Evolutionary conservation across 2,888 invertebrate genomes (phyloP).

Genomic region (Erynnis tages): DNA sequence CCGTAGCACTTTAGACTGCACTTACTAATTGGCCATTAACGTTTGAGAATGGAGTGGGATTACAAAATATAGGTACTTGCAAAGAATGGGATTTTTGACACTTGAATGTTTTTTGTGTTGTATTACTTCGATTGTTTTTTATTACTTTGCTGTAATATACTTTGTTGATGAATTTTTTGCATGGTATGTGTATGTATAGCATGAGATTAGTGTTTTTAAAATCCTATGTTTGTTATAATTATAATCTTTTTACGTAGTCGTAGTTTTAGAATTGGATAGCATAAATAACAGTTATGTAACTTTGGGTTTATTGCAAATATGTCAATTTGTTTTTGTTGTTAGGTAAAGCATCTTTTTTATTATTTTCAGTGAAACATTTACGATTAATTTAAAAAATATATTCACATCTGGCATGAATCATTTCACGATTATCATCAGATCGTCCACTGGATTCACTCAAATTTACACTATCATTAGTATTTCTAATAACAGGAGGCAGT

Average conservation of each 20-base stretch:
- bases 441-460: slow-evolving; percentile 7
- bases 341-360: not conserved
- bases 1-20: slow-evolving; percentile 72
- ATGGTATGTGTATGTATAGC: slow-evolving; percentile 34
- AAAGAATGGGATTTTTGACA: slow-evolving; percentile 42
- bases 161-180: slow-evolving; percentile 4
- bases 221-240: not conserved
- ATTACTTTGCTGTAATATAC: slow-evolving; percentile 5
- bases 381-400: not conserved
- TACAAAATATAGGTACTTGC: slow-evolving; percentile 34
- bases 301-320: not conserved
- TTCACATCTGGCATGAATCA: slow-evolving; percentile 16
- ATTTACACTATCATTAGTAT: slow-evolving; percentile 11
- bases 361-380: not conserved
- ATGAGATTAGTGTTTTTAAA: slow-evolving; percentile 30
- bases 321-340: no score
- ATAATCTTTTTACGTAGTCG: no score
- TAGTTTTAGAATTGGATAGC: no score
- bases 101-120: slow-evolving; percentile 29
- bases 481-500: slow-evolving; percentile 14
- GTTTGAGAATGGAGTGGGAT: slow-evolving; percentile 54
- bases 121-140: slow-evolving; percentile 23
- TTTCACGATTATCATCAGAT: slow-evolving; percentile 4
- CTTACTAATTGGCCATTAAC: slow-evolving; percentile 75
- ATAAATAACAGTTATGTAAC: no score